phyloP scores from a whole-genome alignment of 2,888 invertebrate genomes.

The Eupsilia transversa region DNA sequence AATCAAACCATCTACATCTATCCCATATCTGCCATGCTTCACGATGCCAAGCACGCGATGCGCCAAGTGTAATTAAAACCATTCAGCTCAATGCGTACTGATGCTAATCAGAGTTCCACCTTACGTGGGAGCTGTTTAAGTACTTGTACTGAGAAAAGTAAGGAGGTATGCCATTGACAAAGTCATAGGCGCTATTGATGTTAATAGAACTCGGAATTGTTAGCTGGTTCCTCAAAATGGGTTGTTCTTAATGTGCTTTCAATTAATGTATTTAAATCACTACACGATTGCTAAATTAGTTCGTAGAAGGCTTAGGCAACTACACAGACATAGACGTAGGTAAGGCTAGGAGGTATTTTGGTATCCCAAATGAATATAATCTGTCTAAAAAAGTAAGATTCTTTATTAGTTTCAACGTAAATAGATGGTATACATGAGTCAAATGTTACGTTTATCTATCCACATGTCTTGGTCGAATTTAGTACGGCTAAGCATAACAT shows the following conservation, averaged over 20 bases:
- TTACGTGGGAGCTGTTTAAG: slow-evolving; percentile 6
- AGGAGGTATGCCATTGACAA: slow-evolving; percentile 22
- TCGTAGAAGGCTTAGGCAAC: not conserved
- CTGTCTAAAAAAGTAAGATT: not conserved
- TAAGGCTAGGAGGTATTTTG: too few relatives aligned
- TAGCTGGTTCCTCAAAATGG: not conserved
- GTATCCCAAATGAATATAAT: not conserved
- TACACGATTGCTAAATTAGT: not conserved
- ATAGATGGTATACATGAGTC: not conserved
- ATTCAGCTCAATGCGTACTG: slow-evolving; percentile 40
- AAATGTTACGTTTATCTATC: not conserved
- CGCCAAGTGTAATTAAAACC: slow-evolving; percentile 41
- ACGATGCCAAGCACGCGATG: slow-evolving; percentile 32
- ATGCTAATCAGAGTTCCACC: slow-evolving; percentile 35
- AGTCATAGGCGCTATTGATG: not conserved
- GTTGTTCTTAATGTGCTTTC: not conserved
- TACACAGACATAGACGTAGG: not conserved
- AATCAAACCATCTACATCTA: slow-evolving; percentile 15
- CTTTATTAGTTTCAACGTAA: not conserved
- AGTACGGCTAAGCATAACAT: not conserved
- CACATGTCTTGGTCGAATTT: not conserved
- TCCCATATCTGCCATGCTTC: not conserved
- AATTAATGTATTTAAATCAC: not conserved
- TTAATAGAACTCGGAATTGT: slow-evolving; percentile 18
- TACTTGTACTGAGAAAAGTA: slow-evolving; percentile 12